phyloP scores from a whole-genome alignment of 2,797 vertebrate genomes.

The Masticophis lateralis region DNA sequence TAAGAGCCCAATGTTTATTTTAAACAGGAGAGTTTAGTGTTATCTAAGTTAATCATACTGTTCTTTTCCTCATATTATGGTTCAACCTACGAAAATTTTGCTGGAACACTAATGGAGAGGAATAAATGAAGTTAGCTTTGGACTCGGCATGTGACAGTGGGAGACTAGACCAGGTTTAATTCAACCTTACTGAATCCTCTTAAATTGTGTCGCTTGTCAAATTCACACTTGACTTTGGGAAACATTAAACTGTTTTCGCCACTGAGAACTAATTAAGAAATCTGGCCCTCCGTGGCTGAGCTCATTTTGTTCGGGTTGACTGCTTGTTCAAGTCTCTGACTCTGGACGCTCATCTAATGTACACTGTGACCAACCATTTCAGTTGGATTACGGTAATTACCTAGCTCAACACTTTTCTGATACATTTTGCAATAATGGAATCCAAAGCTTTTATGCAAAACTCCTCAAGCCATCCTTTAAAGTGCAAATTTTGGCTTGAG shows the following conservation, averaged over 20 bases:
- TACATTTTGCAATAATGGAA: slow-evolving; percentile 64
- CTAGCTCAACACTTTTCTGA: slow-evolving; percentile 65
- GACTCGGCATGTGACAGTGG: slow-evolving; percentile 41
- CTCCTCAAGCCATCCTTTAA: slow-evolving; percentile 55
- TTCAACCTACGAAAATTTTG: slow-evolving; percentile 27
- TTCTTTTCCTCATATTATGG: slow-evolving; percentile 54
- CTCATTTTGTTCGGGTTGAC: slow-evolving; percentile 76
- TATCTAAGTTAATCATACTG: slow-evolving; percentile 56
- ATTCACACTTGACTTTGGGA: slow-evolving; percentile 69
- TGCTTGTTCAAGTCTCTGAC: slow-evolving; percentile 70
- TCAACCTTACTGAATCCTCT: slow-evolving; percentile 51
- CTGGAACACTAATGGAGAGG: slow-evolving; percentile 60
- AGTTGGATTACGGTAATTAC: slow-evolving; percentile 71
- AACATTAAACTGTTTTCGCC: slow-evolving; percentile 66
- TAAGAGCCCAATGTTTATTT: slow-evolving; percentile 49
- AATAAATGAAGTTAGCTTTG: slow-evolving; percentile 54
- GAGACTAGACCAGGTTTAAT: slow-evolving; percentile 40
- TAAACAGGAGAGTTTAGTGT: slow-evolving; percentile 53
- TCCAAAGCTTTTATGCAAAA: slow-evolving; percentile 57
- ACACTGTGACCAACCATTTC: slow-evolving; percentile 63
- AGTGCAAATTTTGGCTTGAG: slow-evolving; percentile 53
- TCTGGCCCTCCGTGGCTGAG: slow-evolving; percentile 63
- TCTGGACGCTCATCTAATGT: slow-evolving; percentile 70
- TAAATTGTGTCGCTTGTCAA: slow-evolving; percentile 62
- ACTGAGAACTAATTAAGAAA: slow-evolving; percentile 77